These are phyloP conservation scores for Australoheros facetus DNA, from an alignment of 2,797 vertebrate species.

Conservation along the genomic window DNA sequence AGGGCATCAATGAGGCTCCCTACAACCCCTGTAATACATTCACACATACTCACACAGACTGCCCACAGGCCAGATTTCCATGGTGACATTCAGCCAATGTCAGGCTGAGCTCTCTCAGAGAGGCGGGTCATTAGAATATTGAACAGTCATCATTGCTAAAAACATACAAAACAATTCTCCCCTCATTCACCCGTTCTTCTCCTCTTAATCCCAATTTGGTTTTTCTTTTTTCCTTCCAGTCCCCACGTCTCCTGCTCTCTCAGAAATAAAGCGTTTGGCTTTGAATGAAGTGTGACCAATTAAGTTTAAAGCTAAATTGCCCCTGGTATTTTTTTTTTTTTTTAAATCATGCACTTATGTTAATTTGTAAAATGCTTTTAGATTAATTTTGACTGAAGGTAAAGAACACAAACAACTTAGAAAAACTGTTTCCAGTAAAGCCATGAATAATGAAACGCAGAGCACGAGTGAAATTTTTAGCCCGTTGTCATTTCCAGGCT, in stretches of 20 bases:
- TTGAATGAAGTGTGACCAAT: background rate
- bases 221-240: background rate
- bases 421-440: background rate
- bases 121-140: constrained; percentile 16
- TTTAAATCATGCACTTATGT: background rate
- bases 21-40: background rate
- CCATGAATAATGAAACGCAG: background rate
- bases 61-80: constrained; percentile 53
- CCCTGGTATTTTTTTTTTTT: background rate
- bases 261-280: background rate
- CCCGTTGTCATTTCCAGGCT: no score
- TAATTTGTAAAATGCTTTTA: background rate
- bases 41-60: constrained; percentile 4
- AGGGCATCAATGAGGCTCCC: constrained; percentile 34
- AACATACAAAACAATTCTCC: background rate
- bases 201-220: background rate
- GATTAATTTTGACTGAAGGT: background rate
- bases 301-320: background rate
- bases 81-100: constrained; percentile 55
- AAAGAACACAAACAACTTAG: background rate
- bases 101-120: background rate
- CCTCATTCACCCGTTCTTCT: background rate
- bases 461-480: background rate
- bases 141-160: background rate
- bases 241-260: background rate